Base-by-base conservation (phyloP, 30 jellyfish, hydroid and myxozoan genomes). In the Chironex yamaguchii region DNA sequence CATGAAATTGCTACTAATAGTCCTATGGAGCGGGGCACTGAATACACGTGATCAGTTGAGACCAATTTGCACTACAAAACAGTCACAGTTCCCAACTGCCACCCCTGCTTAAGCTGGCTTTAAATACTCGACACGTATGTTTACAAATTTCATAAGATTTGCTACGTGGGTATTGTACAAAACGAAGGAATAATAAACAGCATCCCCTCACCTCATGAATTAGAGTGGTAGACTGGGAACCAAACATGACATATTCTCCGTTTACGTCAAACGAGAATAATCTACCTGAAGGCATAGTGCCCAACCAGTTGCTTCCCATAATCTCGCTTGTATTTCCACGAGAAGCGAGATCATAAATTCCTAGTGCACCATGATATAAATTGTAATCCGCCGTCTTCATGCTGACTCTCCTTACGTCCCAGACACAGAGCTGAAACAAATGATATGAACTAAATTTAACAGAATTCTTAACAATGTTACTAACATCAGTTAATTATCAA, bases 391-490 rank as follows among this genome's bases (percentile, higher is more conserved):
- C 91, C 11, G 74, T 73, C 67, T 94, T 94, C 84, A 84, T 71
- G 36, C 99, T 94, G 25, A 88, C 99, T 79, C 80, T 94, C 54
- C 89, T 91, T 1, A 88, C 95, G 50, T 94, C 97, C 99, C 99
- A 94, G 22, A 94, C 24, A 29, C 96, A 82, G 14, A 94, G 67
- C 99, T 94, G 28, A 29, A 49, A 88, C 3, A 11, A 28, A 30
- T 68, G 4, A 17, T 14, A 23, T 29, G 23, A 65, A 29, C 0
- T 11, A 14, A 62, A 14, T 49, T 21, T 22, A n/a, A n/a, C n/a
- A n/a, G n/a, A n/a, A n/a, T n/a, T n/a, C n/a, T n/a, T n/a, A n/a
- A n/a, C n/a, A n/a, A n/a, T n/a, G n/a, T n/a, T n/a, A n/a, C n/a
- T n/a, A n/a, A n/a, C n/a, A n/a, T n/a, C n/a, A n/a, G n/a, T n/a